phyloP scores from a whole-genome alignment of 2,888 invertebrate genomes.

The Hoplodrina blanda region DNA sequence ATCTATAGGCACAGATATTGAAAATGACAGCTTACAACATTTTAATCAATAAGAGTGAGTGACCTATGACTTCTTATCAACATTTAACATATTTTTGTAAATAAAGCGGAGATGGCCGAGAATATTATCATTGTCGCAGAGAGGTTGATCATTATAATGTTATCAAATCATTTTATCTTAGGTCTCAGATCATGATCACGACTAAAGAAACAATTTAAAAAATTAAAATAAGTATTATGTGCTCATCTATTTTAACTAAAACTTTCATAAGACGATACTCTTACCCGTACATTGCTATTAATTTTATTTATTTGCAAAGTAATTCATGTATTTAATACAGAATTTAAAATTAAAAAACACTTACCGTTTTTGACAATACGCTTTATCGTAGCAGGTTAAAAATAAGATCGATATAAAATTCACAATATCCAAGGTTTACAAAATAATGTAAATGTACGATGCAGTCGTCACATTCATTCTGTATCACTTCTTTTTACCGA shows the following conservation, averaged over 20 bases:
- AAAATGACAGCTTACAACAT: slow-evolving; percentile 14
- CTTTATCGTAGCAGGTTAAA: slow-evolving; percentile 4
- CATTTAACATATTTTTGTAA: slow-evolving; percentile 20
- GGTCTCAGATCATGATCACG: slow-evolving; percentile 1
- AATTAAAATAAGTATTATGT: background rate
- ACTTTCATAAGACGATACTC: background rate
- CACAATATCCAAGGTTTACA: slow-evolving; percentile 9
- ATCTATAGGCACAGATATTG: slow-evolving; percentile 14
- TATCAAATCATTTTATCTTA: slow-evolving; percentile 26
- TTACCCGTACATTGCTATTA: background rate
- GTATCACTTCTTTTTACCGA: slow-evolving; percentile 58
- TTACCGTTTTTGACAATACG: slow-evolving; percentile 38
- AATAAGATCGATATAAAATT: background rate
- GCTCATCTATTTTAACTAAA: background rate
- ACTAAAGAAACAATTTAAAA: background rate
- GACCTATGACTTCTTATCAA: slow-evolving; percentile 65
- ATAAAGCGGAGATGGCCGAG: slow-evolving; percentile 1
- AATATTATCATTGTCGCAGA: slow-evolving; percentile 16
- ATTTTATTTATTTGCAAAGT: background rate
- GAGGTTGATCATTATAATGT: slow-evolving; percentile 31
- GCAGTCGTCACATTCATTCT: slow-evolving; percentile 62
- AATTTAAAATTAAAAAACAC: slow-evolving; percentile 6
- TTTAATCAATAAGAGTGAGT: slow-evolving; percentile 40
- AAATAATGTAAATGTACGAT: slow-evolving; percentile 7
- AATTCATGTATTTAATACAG: background rate